Conservation (phyloP, 1,140 invertebrate genomes). For the Zaprionus ghesquierei region DNA sequence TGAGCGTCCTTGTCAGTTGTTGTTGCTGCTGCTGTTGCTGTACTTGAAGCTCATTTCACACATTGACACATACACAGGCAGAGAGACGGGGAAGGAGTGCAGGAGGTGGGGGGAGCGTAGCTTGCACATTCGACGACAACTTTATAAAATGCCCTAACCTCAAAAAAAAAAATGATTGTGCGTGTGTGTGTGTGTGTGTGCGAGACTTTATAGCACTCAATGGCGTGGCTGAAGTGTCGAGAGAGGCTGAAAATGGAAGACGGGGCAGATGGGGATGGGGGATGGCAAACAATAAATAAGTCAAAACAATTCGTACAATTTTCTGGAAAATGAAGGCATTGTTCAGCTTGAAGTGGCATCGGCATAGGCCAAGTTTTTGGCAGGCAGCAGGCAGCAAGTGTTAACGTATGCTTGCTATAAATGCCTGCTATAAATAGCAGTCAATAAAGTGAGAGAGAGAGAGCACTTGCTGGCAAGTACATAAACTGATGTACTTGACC, state of each 20-base stretch:
- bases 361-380: too few species aligned
- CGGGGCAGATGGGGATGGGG: neutral
- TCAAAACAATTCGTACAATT: neutral
- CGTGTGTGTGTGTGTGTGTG: neutral
- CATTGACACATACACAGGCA: constrained; percentile 56
- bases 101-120: neutral
- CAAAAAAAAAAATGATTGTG: neutral
- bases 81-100: neutral
- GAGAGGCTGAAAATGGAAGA: too few species aligned
- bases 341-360: neutral
- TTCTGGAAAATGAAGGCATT: neutral
- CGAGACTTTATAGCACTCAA: neutral
- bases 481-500: too few species aligned
- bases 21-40: constrained; percentile 42
- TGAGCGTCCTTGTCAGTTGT: constrained; percentile 74
- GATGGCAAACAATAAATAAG: neutral
- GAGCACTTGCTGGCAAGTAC: neutral
- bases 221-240: neutral
- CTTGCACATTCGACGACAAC: constrained; percentile 7
- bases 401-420: neutral
- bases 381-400: too few species aligned
- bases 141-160: constrained; percentile 27
- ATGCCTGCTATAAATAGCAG: neutral
- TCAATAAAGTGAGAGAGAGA: neutral
- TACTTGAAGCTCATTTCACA: constrained; percentile 77